These are phyloP conservation scores for Arvicanthis niloticus DNA, from an alignment of 2,113 vertebrate genomes.

Conservation along the genomic window DNA sequence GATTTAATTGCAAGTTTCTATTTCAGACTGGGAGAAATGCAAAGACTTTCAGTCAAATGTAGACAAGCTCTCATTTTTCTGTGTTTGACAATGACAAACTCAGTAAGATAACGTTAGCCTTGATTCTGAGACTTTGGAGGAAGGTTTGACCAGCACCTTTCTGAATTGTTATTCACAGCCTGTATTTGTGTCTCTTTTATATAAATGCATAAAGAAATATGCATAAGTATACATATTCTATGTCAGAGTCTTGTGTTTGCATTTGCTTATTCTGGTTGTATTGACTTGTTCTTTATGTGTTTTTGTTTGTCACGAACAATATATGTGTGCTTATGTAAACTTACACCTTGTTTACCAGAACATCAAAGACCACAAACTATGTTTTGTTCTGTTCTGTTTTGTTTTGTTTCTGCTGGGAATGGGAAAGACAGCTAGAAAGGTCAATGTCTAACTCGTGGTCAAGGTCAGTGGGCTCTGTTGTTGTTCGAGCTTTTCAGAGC, in stretches of 20 bases:
- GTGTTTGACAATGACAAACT: conserved; percentile 43
- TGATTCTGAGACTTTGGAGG: conserved; percentile 56
- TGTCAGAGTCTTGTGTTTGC: conserved; percentile 10
- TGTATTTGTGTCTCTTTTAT: neutral
- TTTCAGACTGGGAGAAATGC: conserved; percentile 76
- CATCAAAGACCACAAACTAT: neutral
- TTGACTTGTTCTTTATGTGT: conserved; percentile 32
- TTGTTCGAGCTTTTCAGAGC: neutral
- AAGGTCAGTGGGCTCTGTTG: neutral
- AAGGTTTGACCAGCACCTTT: conserved; percentile 16
- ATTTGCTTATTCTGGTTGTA: conserved; percentile 32
- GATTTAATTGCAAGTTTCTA: conserved; percentile 82
- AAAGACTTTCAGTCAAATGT: conserved; percentile 76
- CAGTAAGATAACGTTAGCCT: conserved; percentile 66
- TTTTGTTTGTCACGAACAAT: conserved; percentile 35
- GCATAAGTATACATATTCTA: neutral
- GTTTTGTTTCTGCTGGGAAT: conserved; percentile 55
- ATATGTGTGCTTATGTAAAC: neutral
- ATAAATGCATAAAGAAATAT: neutral
- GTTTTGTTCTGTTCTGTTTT: conserved; percentile 32
- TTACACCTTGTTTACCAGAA: neutral
- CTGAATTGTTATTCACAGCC: neutral
- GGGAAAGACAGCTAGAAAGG: conserved; percentile 8
- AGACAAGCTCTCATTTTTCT: conserved; percentile 69
- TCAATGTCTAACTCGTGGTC: neutral